Evolutionary conservation across 1,140 invertebrate genomes (phyloP), one percentile per base, ranked within the genome.

Genomic region (Aphaenogaster ashmeadi): DNA sequence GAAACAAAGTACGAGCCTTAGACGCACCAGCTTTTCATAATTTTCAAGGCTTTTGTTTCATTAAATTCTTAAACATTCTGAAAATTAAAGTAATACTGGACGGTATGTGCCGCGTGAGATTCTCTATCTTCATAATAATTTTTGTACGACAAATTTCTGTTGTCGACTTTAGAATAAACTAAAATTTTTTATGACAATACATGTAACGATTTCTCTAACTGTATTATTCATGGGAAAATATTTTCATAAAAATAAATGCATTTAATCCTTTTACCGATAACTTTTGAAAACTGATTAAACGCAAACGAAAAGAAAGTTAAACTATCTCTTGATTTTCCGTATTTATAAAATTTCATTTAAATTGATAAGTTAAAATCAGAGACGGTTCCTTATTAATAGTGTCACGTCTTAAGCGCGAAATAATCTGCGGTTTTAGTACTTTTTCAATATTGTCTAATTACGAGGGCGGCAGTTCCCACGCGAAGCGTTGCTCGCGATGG

Each of bases 391-490:
- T 27, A 52, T 36, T 81, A 81, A 71, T 44, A 71, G 44, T 47
- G 33, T 21, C 62, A 83, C 21, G 18, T 74, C 41, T 47, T 47
- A 83, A 33, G 21, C 79, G 38, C 66, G 3, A 47, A 47, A 18
- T 72, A 75, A 74, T 74, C 27, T 41, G 64, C 54, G 33, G 54
- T 62, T 75, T 75, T 75, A 75, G 58, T 84, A 62, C 80, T 84
- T 84, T 83, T 79, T 87, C 67, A 71, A 87, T 83, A 87, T 60
- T 74, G 67, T 84, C 50, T 87, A 74, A 87, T 87, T 87, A 87
- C 9, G 52, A n/a, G 52, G n/a, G 72, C 27, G 50, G 27, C 41
- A 52, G 54, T 52, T 27, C 38, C 41, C 67, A 47, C 52, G 33
- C 58, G 62, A 78, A 78, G 36, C 56, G 60, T 18, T 52, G 64